Evolutionary conservation across 2,797 vertebrate species (phyloP).

Genomic region (Trichosurus vulpecula): DNA sequence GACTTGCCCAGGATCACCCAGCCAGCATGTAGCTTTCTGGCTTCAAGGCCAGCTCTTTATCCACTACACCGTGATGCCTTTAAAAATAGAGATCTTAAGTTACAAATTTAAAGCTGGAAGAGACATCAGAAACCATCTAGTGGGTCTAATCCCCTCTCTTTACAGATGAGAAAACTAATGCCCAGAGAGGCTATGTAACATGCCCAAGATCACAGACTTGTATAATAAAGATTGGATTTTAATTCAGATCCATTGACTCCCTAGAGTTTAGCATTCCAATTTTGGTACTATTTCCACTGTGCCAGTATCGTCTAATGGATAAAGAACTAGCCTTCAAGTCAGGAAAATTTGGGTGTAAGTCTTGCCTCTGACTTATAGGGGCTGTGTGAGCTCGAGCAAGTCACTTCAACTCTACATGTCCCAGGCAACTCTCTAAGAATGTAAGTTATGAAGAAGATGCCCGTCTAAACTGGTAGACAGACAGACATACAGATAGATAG

Average conservation of each 20-base stretch:
- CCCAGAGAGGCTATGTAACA: not conserved
- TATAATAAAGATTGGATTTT: not conserved
- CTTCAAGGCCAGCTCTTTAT: not conserved
- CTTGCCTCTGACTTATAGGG: not conserved
- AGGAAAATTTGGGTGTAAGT: not conserved
- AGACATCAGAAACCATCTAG: not conserved
- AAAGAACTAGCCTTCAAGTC: not conserved
- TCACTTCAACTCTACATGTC: not conserved
- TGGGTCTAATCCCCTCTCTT: not conserved
- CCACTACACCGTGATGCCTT: not conserved
- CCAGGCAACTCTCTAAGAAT: not conserved
- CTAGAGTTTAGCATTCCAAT: not conserved
- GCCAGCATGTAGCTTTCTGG: not conserved
- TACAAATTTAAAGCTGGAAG: not conserved
- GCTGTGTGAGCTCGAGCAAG: not conserved
- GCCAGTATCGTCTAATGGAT: not conserved
- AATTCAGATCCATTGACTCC: not conserved
- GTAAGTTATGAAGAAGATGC: not conserved
- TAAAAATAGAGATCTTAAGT: not conserved
- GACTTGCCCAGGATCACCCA: not conserved
- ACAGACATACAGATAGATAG: too few relatives aligned
- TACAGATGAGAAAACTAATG: not conserved
- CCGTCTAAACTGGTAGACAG: not conserved
- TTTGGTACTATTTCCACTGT: not conserved
- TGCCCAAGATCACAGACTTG: not conserved